These are phyloP conservation scores for Byasa hedistus DNA, from an alignment of 2,888 invertebrate genomes.

Conservation along the genomic window DNA sequence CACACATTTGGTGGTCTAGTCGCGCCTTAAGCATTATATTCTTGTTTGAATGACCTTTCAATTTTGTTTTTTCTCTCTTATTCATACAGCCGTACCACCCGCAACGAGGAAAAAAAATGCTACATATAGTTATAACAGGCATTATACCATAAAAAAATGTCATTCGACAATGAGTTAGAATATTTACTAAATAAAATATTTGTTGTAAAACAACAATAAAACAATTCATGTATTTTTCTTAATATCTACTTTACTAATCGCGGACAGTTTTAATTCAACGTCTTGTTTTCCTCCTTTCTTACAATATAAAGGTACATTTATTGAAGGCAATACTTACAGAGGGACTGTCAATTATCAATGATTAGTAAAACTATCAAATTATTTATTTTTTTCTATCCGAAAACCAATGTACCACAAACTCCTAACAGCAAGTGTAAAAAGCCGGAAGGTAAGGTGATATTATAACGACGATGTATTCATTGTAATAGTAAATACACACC, in stretches of 20 bases:
- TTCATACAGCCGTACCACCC: constrained; percentile 4
- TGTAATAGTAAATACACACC: constrained; percentile 53
- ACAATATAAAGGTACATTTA: no score
- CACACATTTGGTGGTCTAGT: constrained; percentile 53
- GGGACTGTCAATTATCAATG: not conserved
- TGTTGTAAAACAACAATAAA: no score
- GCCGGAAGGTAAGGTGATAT: constrained; percentile 68
- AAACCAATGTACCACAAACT: constrained; percentile 18
- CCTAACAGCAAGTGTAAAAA: constrained; percentile 37
- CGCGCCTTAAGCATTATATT: constrained; percentile 13
- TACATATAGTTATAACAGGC: constrained; percentile 4
- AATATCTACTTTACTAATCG: no score
- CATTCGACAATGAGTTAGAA: no score
- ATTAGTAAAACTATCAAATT: not conserved
- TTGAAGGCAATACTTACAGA: no score
- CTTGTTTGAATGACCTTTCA: constrained; percentile 22
- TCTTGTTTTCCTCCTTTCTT: no score
- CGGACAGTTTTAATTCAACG: no score
- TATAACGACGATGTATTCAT: constrained; percentile 54
- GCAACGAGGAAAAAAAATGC: constrained; percentile 19
- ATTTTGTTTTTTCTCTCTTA: constrained; percentile 3
- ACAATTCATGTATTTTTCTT: no score
- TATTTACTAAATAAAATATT: no score
- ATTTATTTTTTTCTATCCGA: not conserved
- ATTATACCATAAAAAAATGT: no score